Percentiles rank a stretch among this genome's conserved stretches.
Evolutionary conservation across 2,113 vertebrate species (phyloP).

Genomic region (Sterna hirundo): DNA sequence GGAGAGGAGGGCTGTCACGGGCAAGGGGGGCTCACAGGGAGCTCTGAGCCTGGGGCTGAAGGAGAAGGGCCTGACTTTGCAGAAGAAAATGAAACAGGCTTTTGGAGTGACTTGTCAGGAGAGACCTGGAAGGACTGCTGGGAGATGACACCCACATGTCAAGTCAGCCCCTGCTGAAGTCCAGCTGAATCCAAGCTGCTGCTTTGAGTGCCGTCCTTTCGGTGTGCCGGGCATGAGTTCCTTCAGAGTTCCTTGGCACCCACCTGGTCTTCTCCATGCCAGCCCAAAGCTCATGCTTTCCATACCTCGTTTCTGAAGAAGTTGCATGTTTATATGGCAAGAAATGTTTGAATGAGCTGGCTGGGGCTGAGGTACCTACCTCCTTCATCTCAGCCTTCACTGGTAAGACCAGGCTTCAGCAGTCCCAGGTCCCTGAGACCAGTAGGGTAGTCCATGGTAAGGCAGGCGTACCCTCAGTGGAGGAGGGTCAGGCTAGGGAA

Average conservation of each 20-base stretch:
- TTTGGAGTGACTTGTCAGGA: not conserved
- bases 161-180: not conserved
- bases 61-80: not conserved
- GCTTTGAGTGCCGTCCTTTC: not conserved
- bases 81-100: not conserved
- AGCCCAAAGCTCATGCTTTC: not conserved
- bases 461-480: not conserved
- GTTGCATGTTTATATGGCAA: not conserved
- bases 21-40: no score
- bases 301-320: not conserved
- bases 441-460: not conserved
- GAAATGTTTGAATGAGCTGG: not conserved
- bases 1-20: not conserved
- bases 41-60: rapidly evolving
- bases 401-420: not conserved
- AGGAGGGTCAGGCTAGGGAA: not conserved
- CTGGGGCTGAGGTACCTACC: not conserved
- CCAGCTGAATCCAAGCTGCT: not conserved
- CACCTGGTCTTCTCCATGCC: not conserved
- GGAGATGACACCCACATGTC: rapidly evolving
- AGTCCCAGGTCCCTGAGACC: not conserved
- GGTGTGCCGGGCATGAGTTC: not conserved
- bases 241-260: not conserved
- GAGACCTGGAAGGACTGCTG: not conserved
- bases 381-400: not conserved